phyloP scores from a whole-genome alignment of 2,888 invertebrate species.

The Sinotaia quadrata region DNA sequence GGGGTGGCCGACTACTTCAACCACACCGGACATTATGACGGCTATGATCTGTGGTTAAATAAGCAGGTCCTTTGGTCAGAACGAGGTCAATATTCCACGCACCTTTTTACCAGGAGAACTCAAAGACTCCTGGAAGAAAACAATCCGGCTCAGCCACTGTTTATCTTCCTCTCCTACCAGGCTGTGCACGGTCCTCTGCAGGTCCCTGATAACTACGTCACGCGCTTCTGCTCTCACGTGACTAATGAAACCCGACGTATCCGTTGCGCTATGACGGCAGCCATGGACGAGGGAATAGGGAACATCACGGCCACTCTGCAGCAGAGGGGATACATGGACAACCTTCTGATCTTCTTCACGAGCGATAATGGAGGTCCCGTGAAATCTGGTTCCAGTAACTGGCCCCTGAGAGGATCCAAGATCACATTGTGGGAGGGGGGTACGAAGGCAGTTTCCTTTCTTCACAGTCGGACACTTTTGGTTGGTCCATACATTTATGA shows the following conservation, averaged over 20 bases:
- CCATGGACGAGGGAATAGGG: constrained; percentile 87
- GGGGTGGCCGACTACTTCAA: constrained; percentile 11
- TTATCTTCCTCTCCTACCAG: constrained; percentile 50
- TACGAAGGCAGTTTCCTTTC: background rate
- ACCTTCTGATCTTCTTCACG: constrained; percentile 86
- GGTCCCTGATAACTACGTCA: constrained; percentile 32
- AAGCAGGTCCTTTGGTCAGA: background rate
- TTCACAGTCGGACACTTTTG: background rate
- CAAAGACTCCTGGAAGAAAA: background rate
- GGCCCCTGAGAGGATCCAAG: background rate
- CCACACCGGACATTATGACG: constrained; percentile 12
- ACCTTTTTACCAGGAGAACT: constrained; percentile 29
- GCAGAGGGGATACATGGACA: constrained; percentile 79
- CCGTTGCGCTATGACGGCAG: constrained; percentile 77
- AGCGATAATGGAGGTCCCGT: constrained; percentile 74
- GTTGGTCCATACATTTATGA: background rate
- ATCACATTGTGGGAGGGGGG: constrained; percentile 5
- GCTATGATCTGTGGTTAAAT: constrained; percentile 14
- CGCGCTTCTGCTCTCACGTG: constrained; percentile 8
- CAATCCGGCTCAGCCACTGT: constrained; percentile 39
- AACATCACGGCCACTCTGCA: constrained; percentile 80
- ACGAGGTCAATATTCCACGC: constrained; percentile 7
- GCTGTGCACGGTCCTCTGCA: constrained; percentile 49
- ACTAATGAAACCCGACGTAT: background rate
- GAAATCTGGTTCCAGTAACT: background rate